Base-by-base conservation (phyloP, 2,113 vertebrate species). In the Smithornis capensis region DNA sequence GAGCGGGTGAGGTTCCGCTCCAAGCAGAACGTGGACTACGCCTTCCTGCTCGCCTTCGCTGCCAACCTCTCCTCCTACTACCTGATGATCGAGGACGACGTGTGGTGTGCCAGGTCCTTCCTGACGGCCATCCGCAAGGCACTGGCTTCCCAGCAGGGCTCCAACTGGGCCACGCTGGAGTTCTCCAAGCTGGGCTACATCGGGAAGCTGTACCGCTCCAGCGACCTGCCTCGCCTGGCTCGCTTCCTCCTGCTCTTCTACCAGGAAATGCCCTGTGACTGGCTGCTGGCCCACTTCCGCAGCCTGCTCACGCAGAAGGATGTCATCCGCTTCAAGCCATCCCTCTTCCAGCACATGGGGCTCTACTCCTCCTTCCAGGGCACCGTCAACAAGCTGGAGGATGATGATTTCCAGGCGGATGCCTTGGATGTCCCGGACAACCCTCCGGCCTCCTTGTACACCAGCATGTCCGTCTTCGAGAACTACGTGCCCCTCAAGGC, bases 151-250 rank as follows among this genome's bases (percentile, higher is more conserved):
- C 69, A n/a, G 12, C 88, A 95, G 19, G 73, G 91, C n/a, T 63
- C 74, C 7, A 94, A 60, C 35, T 99, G 99, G 99, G 98, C 98
- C 33, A 98, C 92, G 6, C 90, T 99, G 14, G 99, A 99, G 59
- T 99, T 99, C 89, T 99, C 99, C 40, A 95, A 95, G 67, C 98
- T 99, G 44, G 98, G 98, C 28, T 98, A 98, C 90, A 99, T 99
- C 0, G 99, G 99, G 4, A 99, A 99, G 80, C 98, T 99, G 25
- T 98, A 99, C 91, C 98, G 49, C 63, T 98, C 98, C 4, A 90
- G 70, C 0, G 97, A 99, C 60, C 97, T 99, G 33, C 97, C 98
- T 49, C 98, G 91, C 31, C 95, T 99, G 82, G 96, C 98, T 7
- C 95, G 95, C 11, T 99, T 99, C 87, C 98, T 99, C 33, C 97